Percentiles rank a stretch among this genome's conserved stretches.
Conservation (phyloP, 1,140 invertebrate species). For the Magallana ariakensis region DNA sequence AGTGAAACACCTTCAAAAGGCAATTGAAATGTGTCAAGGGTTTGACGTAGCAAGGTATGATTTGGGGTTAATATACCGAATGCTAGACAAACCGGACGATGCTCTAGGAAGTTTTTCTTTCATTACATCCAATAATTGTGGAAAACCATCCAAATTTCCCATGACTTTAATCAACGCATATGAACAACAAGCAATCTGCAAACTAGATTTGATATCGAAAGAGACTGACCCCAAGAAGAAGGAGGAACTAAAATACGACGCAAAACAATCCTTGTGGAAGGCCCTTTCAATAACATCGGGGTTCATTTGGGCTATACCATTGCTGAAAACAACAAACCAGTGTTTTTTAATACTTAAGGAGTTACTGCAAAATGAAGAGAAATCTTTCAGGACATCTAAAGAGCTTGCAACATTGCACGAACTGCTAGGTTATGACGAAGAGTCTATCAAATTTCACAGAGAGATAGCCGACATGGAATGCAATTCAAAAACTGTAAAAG, state of each 20-base stretch:
- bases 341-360: background rate
- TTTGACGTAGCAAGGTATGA: conserved; percentile 4
- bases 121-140: background rate
- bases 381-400: background rate
- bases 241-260: background rate
- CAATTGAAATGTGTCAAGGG: background rate
- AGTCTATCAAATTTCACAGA: background rate
- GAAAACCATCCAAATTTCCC: background rate
- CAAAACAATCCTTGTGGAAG: background rate
- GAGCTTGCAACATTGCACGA: conserved; percentile 1
- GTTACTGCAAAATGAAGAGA: background rate
- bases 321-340: background rate
- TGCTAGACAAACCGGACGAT: background rate
- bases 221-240: background rate
- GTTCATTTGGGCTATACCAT: background rate
- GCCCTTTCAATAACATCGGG: background rate
- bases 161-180: conserved; percentile 3
- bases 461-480: background rate
- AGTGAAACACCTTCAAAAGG: background rate
- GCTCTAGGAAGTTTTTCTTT: background rate
- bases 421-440: background rate
- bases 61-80: conserved; percentile 9
- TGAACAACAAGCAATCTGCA: conserved; percentile 4
- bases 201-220: background rate
- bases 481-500: background rate